phyloP scores from a whole-genome alignment of 2,888 invertebrate genomes.

The Eupithecia tripunctaria region DNA sequence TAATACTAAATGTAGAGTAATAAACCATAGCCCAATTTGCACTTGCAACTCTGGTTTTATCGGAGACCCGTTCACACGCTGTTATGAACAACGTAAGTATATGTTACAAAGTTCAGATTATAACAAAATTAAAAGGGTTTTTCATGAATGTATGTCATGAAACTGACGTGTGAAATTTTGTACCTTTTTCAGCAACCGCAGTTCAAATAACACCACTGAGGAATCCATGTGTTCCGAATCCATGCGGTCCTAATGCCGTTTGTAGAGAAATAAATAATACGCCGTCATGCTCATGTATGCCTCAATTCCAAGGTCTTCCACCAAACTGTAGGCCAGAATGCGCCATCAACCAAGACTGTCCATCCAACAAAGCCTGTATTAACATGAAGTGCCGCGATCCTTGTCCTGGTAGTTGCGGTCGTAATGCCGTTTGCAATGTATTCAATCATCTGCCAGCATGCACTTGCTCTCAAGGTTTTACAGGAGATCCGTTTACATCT shows the following conservation, averaged over 20 bases:
- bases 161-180: slow-evolving; percentile 6
- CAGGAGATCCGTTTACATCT: slow-evolving; percentile 90
- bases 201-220: slow-evolving; percentile 57
- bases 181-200: slow-evolving; percentile 56
- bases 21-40: slow-evolving; percentile 92
- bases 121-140: neutral
- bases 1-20: slow-evolving; percentile 88
- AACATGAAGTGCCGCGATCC: slow-evolving; percentile 89
- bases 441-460: slow-evolving; percentile 89
- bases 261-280: slow-evolving; percentile 85
- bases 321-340: slow-evolving; percentile 91
- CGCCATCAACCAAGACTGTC: slow-evolving; percentile 89
- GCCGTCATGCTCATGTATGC: slow-evolving; percentile 87
- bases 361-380: slow-evolving; percentile 89
- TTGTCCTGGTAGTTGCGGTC: slow-evolving; percentile 89
- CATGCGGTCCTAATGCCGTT: slow-evolving; percentile 88
- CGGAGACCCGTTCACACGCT: slow-evolving; percentile 89
- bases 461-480: slow-evolving; percentile 87
- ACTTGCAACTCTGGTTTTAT: slow-evolving; percentile 85
- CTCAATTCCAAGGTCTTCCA: slow-evolving; percentile 87
- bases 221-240: slow-evolving; percentile 88
- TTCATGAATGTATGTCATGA: neutral
- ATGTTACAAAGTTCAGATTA: neutral
- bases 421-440: slow-evolving; percentile 86
- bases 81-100: slow-evolving; percentile 82